These are phyloP conservation scores for Heliothis subflexa DNA, from an alignment of 1,140 invertebrate genomes.

Conservation along the genomic window DNA sequence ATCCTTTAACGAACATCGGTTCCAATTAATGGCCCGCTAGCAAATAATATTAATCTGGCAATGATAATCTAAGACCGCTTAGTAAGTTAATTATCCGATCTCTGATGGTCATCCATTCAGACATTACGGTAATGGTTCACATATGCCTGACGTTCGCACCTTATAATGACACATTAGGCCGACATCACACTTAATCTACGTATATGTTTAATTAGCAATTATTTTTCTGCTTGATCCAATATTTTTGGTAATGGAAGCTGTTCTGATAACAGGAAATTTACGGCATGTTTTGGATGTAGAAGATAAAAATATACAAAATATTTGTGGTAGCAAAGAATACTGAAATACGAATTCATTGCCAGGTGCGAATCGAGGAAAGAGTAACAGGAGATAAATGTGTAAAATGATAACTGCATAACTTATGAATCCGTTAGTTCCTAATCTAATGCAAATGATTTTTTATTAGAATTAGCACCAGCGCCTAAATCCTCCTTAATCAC, in stretches of 20 bases:
- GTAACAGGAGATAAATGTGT: no score
- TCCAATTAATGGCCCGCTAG: background rate
- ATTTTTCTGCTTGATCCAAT: conserved; percentile 9
- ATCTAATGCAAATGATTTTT: no score
- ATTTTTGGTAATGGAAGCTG: background rate
- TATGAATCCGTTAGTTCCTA: no score
- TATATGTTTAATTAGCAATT: conserved; percentile 23
- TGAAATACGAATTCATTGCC: no score
- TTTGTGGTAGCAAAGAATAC: no score
- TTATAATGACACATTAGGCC: conserved; percentile 18
- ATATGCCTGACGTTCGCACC: conserved; percentile 1
- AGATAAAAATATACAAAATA: no score
- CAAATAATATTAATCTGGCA: background rate
- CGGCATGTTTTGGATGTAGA: no score
- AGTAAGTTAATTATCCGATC: conserved; percentile 37
- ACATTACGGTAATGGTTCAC: conserved; percentile 23
- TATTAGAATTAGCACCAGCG: no score
- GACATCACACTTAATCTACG: background rate
- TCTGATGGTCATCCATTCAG: conserved; percentile 22
- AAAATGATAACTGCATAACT: no score
- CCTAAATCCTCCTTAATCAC: no score
- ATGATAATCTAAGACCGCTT: conserved; percentile 27
- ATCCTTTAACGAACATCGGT: background rate
- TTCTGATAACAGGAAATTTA: no score
- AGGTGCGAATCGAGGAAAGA: no score